A percentile compares a stretch with the other conserved stretches of the same genome.
phyloP scores from a whole-genome alignment of 2,888 invertebrate genomes.

The Eristalis intricaria region DNA sequence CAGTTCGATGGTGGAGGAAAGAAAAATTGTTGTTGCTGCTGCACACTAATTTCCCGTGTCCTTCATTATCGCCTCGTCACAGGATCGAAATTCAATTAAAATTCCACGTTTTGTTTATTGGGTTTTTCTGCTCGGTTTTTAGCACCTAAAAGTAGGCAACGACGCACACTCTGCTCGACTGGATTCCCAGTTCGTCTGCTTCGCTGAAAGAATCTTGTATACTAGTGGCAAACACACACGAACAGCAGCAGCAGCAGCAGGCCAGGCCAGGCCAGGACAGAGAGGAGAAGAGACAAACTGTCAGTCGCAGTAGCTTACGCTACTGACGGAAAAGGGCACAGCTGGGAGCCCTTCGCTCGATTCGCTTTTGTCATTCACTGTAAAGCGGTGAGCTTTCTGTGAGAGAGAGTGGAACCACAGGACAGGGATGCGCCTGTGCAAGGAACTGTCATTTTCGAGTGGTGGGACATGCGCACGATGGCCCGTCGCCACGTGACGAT shows the following conservation, averaged over 20 bases:
- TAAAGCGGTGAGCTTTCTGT: not conserved
- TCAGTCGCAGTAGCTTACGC: conserved; percentile 53
- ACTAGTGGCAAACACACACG: conserved; percentile 15
- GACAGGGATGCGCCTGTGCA: not conserved
- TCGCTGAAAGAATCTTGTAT: conserved; percentile 40
- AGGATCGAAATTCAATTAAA: not conserved
- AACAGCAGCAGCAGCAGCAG: conserved; percentile 8
- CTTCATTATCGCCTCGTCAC: not conserved
- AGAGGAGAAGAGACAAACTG: conserved; percentile 36
- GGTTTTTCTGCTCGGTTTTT: conserved; percentile 1
- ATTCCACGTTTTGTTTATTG: not conserved
- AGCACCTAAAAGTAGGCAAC: conserved; percentile 16
- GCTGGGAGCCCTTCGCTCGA: conserved; percentile 32
- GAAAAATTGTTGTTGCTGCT: conserved; percentile 8
- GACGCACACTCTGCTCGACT: conserved; percentile 13
- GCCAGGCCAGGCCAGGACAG: conserved; percentile 6
- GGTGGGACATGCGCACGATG: conserved; percentile 30
- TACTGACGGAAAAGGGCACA: not conserved
- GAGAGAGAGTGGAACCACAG: too few relatives aligned
- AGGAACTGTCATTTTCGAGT: conserved; percentile 31
- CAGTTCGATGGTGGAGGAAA: conserved; percentile 9
- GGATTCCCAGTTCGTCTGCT: conserved; percentile 17
- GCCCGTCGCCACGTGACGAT: conserved; percentile 39
- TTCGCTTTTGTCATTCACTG: conserved; percentile 33
- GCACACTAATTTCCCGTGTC: conserved; percentile 2